phyloP scores from a whole-genome alignment of 2,797 vertebrate species.

The Mareca strepera region DNA sequence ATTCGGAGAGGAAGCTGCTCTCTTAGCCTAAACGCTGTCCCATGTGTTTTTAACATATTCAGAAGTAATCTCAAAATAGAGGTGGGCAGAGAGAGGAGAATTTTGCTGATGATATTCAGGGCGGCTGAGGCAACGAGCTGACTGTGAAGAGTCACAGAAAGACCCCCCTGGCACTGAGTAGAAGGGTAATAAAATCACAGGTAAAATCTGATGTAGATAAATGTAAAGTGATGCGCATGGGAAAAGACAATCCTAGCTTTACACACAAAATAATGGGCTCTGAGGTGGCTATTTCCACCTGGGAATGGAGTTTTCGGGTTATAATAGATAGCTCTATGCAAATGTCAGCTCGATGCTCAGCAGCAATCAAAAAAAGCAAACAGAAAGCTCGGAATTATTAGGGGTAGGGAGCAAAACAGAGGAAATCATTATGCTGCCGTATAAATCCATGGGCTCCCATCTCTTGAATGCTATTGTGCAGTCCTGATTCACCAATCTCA shows the following conservation, averaged over 20 bases:
- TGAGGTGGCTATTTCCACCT: conserved; percentile 23
- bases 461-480: conserved; percentile 24
- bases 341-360: conserved; percentile 18
- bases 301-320: conserved; percentile 2
- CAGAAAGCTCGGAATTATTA: conserved; percentile 37
- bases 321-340: conserved; percentile 47
- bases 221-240: conserved; percentile 32
- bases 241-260: conserved; percentile 43
- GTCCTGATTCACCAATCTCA: conserved; percentile 40
- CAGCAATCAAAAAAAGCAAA: conserved; percentile 51
- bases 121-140: background rate
- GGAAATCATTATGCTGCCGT: background rate
- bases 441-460: background rate
- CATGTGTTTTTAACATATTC: background rate
- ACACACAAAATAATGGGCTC: conserved; percentile 44
- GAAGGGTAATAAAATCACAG: conserved; percentile 49
- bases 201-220: conserved; percentile 54
- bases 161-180: background rate
- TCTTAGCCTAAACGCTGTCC: background rate
- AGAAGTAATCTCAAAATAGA: background rate
- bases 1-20: background rate
- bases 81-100: background rate
- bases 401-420: conserved; percentile 33
- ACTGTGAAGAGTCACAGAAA: background rate
- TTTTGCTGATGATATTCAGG: background rate